Evolutionary conservation across 2,113 vertebrate species (phyloP).

Genomic region (Oostethus manadensis): DNA sequence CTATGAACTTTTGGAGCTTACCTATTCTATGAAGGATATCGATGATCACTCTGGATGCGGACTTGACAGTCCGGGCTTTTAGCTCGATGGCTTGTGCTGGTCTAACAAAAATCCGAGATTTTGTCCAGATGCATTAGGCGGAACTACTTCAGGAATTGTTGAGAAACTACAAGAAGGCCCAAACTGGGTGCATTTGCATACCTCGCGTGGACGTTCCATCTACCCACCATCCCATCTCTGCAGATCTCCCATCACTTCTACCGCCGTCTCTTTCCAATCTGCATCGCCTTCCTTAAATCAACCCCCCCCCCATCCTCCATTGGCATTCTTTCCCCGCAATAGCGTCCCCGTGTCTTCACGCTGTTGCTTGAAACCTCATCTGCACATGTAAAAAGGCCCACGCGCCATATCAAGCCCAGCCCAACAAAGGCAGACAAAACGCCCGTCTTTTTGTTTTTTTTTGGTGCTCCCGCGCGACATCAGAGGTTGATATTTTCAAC

Average conservation of each 20-base stretch:
- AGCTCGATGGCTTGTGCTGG: no score
- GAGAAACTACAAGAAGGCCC: constrained; percentile 25
- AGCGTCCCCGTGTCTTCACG: constrained; percentile 49
- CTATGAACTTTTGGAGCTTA: no score
- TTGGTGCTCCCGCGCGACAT: constrained; percentile 53
- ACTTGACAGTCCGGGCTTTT: no score
- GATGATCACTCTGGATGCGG: no score
- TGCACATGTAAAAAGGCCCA: constrained; percentile 68
- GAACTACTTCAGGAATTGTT: constrained; percentile 9
- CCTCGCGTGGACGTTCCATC: constrained; percentile 40
- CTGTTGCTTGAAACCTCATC: constrained; percentile 70
- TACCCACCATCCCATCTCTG: constrained; percentile 44
- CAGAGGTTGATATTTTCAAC: constrained; percentile 70
- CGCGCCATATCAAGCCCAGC: constrained; percentile 64
- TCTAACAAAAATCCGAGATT: background rate
- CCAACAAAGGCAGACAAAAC: constrained; percentile 72
- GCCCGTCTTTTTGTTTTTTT: constrained; percentile 45
- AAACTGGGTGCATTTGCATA: constrained; percentile 56
- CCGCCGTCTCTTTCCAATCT: constrained; percentile 57
- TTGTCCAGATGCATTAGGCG: constrained; percentile 8
- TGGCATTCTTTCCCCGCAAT: constrained; percentile 62
- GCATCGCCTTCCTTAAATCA: constrained; percentile 41
- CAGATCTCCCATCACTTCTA: constrained; percentile 51
- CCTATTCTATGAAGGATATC: no score
- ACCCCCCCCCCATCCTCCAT: constrained; percentile 32